A percentile compares a stretch with the other conserved stretches of the same genome.
Conservation (phyloP, 2,888 invertebrate species). For the Tenthredo mesomela region DNA sequence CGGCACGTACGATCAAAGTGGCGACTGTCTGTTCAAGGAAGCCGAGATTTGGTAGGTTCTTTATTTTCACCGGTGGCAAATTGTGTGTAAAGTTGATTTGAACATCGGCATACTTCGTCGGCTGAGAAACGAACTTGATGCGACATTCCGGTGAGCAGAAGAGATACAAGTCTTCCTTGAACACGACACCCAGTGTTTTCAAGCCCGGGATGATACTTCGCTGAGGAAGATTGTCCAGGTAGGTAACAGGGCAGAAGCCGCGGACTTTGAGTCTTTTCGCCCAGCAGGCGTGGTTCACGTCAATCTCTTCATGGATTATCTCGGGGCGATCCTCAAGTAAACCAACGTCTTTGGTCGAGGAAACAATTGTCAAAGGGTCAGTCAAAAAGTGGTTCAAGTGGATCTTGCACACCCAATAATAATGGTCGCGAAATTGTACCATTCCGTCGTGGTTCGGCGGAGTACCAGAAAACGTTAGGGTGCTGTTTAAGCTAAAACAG, state of each 20-base stretch:
- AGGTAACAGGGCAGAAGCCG: slow-evolving; percentile 83
- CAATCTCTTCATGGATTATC: slow-evolving; percentile 65
- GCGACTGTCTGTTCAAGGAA: slow-evolving; percentile 83
- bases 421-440: slow-evolving; percentile 80
- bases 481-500: slow-evolving; percentile 78
- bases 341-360: slow-evolving; percentile 68
- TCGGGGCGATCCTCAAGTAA: slow-evolving; percentile 80
- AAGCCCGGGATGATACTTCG: slow-evolving; percentile 78
- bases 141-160: slow-evolving; percentile 81
- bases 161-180: slow-evolving; percentile 79
- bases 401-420: slow-evolving; percentile 83
- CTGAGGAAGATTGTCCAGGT: slow-evolving; percentile 80
- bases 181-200: slow-evolving; percentile 78
- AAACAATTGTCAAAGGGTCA: slow-evolving; percentile 77
- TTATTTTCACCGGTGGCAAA: slow-evolving; percentile 78
- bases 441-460: slow-evolving; percentile 81
- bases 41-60: slow-evolving; percentile 80
- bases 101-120: slow-evolving; percentile 79
- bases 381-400: slow-evolving; percentile 79
- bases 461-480: slow-evolving; percentile 75
- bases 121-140: slow-evolving; percentile 79
- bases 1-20: slow-evolving; percentile 79
- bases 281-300: slow-evolving; percentile 76
- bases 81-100: slow-evolving; percentile 74
- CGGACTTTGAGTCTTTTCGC: slow-evolving; percentile 78